Conservation (phyloP, 2,888 invertebrate species). For the Brachycybe producta region DNA sequence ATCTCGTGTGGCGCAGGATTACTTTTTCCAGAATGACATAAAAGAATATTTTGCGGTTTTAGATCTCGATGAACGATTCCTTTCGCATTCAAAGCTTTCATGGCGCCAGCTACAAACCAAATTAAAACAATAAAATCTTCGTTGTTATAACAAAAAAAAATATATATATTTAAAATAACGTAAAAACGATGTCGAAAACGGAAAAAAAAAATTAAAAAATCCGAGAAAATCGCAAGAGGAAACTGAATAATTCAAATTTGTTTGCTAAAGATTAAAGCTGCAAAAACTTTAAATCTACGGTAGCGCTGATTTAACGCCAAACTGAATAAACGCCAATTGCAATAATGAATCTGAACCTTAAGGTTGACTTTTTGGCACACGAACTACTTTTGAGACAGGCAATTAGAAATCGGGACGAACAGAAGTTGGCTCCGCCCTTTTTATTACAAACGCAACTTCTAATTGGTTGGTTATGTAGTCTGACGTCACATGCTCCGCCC, state of each 20-base stretch:
- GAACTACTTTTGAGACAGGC: too few species aligned
- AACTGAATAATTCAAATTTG: too few species aligned
- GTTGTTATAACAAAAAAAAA: constrained; percentile 10
- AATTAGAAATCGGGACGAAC: too few species aligned
- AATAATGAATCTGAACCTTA: background rate
- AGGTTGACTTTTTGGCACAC: too few species aligned
- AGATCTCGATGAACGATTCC: constrained; percentile 97
- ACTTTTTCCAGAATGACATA: constrained; percentile 60
- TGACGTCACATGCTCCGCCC: too few species aligned
- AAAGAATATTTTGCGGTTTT: constrained; percentile 97
- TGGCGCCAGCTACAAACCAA: constrained; percentile 65
- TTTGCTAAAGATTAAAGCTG: too few species aligned
- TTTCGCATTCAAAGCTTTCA: constrained; percentile 92
- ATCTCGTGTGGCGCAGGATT: constrained; percentile 71
- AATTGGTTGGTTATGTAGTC: too few species aligned
- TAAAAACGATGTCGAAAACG: too few species aligned
- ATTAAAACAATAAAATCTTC: background rate
- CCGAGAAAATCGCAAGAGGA: background rate
- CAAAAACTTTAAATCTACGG: too few species aligned
- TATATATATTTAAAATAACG: constrained; percentile 13
- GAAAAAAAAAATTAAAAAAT: background rate
- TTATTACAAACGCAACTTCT: too few species aligned
- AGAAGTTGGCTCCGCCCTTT: too few species aligned
- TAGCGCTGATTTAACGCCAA: background rate
- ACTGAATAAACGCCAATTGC: too few species aligned